phyloP scores from a whole-genome alignment of 2,888 invertebrate genomes.

The Lamellibrachia columna region DNA sequence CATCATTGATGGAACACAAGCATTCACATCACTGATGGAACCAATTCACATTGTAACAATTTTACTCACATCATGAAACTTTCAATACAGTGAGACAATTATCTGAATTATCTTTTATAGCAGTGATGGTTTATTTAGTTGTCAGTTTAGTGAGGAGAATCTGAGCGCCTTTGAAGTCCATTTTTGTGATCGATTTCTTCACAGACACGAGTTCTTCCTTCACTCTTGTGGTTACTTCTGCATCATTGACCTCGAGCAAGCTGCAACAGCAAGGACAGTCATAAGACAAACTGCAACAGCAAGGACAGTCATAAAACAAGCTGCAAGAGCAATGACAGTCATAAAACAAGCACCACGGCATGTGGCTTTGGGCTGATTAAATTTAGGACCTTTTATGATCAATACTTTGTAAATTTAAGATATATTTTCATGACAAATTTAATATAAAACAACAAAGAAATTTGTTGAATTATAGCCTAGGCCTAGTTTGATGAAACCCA shows the following conservation, averaged over 20 bases:
- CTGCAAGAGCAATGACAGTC: too few relatives aligned
- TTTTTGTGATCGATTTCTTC: constrained; percentile 54
- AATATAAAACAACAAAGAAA: too few relatives aligned
- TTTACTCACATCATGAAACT: background rate
- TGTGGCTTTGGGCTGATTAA: too few relatives aligned
- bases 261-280: constrained; percentile 41
- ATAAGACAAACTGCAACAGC: background rate
- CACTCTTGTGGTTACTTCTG: constrained; percentile 52
- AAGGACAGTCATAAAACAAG: background rate
- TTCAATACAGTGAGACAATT: background rate
- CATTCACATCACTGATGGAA: background rate
- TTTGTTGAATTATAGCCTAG: too few relatives aligned
- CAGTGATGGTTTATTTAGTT: background rate
- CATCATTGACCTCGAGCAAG: constrained; percentile 55
- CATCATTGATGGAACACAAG: background rate
- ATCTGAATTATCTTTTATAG: background rate
- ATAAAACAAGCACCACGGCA: too few relatives aligned
- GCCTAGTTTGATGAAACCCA: too few relatives aligned
- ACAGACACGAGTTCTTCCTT: constrained; percentile 48
- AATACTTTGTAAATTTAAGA: too few relatives aligned
- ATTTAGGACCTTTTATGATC: too few relatives aligned
- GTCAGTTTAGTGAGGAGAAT: constrained; percentile 52
- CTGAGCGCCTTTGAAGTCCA: constrained; percentile 61
- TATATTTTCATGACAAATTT: too few relatives aligned
- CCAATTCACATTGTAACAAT: background rate